phyloP scores from a whole-genome alignment of 2,113 vertebrate species.

The Ranitomeya imitator region DNA sequence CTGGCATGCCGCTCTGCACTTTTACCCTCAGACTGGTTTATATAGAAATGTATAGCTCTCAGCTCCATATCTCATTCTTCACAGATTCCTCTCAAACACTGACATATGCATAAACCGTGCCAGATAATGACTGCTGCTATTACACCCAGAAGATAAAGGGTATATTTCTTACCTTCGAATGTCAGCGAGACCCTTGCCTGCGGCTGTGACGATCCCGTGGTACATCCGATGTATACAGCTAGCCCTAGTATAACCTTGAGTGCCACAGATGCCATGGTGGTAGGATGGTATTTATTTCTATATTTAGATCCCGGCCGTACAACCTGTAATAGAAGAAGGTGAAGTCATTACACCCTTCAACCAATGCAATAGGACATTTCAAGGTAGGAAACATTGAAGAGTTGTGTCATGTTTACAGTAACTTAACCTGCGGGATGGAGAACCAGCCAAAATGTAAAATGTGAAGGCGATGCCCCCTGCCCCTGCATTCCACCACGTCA shows the following conservation, averaged over 20 bases:
- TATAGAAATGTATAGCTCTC: conserved; percentile 26
- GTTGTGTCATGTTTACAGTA: conserved; percentile 62
- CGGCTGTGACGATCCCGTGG: conserved; percentile 74
- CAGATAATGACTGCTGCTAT: background rate
- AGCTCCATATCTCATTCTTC: conserved; percentile 4
- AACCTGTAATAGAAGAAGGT: conserved; percentile 16
- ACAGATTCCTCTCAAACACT: background rate
- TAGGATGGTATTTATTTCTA: conserved; percentile 60
- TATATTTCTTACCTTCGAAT: conserved; percentile 76
- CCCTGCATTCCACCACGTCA: background rate
- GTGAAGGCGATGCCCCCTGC: conserved; percentile 18
- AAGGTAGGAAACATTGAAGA: background rate
- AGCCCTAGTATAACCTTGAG: conserved; percentile 68
- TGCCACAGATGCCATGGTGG: conserved; percentile 71
- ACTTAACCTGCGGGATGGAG: conserved; percentile 66
- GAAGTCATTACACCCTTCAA: too few relatives aligned
- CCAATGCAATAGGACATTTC: background rate
- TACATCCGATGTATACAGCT: conserved; percentile 69
- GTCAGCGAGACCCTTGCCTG: conserved; percentile 79
- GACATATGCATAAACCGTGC: background rate
- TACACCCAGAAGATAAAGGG: background rate
- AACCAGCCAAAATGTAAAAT: conserved; percentile 1
- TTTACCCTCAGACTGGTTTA: background rate
- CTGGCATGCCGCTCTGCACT: conserved; percentile 28
- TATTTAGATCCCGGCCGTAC: background rate